Percentiles rank a stretch among this genome's conserved stretches.
phyloP scores from a whole-genome alignment of 2,888 invertebrate genomes.

The Steinernema scapterisci region DNA sequence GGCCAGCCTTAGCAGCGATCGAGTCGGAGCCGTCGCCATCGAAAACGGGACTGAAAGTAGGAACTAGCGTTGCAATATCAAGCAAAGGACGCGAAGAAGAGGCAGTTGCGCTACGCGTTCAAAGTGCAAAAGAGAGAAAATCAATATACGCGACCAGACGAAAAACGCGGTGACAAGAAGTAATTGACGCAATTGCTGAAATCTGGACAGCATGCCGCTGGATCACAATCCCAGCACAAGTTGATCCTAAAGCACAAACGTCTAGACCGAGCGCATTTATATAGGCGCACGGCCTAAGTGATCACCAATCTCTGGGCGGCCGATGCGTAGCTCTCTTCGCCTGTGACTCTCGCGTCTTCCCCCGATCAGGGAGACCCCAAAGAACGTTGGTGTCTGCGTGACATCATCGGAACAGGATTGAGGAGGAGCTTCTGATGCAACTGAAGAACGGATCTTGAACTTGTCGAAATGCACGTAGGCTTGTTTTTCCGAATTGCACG shows the following conservation, averaged over 20 bases:
- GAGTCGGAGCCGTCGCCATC: conserved; percentile 1
- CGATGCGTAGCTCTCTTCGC: neutral
- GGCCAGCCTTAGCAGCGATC: conserved; percentile 26
- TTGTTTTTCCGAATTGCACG: neutral
- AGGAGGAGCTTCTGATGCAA: conserved; percentile 10
- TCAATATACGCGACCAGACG: neutral
- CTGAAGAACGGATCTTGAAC: neutral
- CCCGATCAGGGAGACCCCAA: neutral
- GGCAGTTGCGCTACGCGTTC: conserved; percentile 16
- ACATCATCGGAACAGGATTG: neutral
- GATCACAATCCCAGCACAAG: too few relatives aligned
- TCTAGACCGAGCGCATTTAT: neutral
- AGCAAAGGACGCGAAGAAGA: neutral
- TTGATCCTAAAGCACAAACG: too few relatives aligned
- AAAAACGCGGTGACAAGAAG: neutral
- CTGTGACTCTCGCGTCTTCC: neutral
- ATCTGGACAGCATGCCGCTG: too few relatives aligned
- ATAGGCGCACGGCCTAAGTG: neutral
- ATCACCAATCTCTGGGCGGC: conserved; percentile 3
- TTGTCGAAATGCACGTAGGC: conserved; percentile 22
- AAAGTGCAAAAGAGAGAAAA: conserved; percentile 27
- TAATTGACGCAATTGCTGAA: neutral
- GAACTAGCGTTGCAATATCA: conserved; percentile 15
- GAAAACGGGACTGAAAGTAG: conserved; percentile 7
- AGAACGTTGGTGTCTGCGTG: conserved; percentile 7